Evolutionary conservation across 2,113 vertebrate genomes (phyloP).

Genomic region (Grammomys dolichurus): DNA sequence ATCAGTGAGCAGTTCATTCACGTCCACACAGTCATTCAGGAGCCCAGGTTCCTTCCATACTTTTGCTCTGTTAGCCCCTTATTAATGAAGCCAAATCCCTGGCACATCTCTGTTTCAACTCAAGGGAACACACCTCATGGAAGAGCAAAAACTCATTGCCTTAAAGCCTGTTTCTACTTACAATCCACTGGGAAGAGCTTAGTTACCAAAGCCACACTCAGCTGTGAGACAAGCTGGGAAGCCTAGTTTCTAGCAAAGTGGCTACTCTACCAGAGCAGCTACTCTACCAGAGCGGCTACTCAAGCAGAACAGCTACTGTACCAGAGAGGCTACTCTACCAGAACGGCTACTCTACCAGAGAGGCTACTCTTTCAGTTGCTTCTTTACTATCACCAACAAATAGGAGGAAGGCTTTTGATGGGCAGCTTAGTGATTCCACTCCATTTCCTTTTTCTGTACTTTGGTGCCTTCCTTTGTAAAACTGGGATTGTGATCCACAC

Average conservation of each 20-base stretch:
- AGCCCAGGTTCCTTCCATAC: not conserved
- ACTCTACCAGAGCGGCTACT: no score
- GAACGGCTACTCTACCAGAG: no score
- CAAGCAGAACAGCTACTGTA: no score
- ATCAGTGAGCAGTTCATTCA: not conserved
- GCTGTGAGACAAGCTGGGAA: not conserved
- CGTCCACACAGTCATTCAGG: not conserved
- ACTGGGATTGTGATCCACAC: not conserved
- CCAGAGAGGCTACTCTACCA: no score
- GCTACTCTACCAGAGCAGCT: no score
- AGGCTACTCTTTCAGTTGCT: not conserved
- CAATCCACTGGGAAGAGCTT: not conserved
- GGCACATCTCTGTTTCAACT: slow-evolving; percentile 15
- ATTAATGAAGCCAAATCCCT: not conserved
- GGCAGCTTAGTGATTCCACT: not conserved
- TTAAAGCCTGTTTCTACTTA: not conserved
- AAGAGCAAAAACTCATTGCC: not conserved
- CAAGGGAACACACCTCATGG: not conserved
- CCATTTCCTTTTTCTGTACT: not conserved
- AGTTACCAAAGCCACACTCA: not conserved
- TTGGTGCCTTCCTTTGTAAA: not conserved
- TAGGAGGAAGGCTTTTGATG: not conserved
- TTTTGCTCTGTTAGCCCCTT: not conserved
- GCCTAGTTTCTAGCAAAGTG: not conserved
- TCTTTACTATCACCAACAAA: not conserved